phyloP scores from a whole-genome alignment of 1,140 invertebrate species.

The Ridgeia piscesae region DNA sequence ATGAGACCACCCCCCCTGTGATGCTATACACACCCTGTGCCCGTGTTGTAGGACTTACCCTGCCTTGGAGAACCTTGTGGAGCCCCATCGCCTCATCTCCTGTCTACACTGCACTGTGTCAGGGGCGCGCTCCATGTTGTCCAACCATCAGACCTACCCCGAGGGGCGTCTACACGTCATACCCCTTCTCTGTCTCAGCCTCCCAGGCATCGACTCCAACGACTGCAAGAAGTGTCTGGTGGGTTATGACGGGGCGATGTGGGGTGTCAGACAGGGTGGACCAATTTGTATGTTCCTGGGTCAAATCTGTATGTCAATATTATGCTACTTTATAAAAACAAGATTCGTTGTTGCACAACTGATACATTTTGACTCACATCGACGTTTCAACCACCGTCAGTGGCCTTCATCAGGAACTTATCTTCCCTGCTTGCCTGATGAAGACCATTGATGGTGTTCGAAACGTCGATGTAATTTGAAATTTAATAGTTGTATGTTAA shows the following conservation, averaged over 20 bases:
- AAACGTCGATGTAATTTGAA: neutral
- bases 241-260: constrained; percentile 27
- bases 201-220: constrained; percentile 90
- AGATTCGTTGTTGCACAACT: too few species aligned
- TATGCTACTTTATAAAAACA: too few species aligned
- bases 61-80: constrained; percentile 80
- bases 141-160: constrained; percentile 62
- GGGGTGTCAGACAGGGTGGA: too few species aligned
- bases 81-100: constrained; percentile 80
- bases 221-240: constrained; percentile 82
- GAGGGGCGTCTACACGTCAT: constrained; percentile 80
- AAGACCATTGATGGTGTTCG: too few species aligned
- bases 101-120: constrained; percentile 76
- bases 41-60: constrained; percentile 47
- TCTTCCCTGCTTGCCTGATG: too few species aligned
- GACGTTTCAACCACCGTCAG: too few species aligned
- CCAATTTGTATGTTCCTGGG: too few species aligned
- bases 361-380: too few species aligned
- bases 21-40: neutral
- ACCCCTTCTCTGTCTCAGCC: constrained; percentile 73
- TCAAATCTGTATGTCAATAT: too few species aligned
- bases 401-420: too few species aligned
- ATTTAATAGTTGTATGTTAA: neutral
- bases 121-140: constrained; percentile 68
- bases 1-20: neutral